phyloP scores from a whole-genome alignment of 2,888 invertebrate genomes.

The Hartigia nigra region DNA sequence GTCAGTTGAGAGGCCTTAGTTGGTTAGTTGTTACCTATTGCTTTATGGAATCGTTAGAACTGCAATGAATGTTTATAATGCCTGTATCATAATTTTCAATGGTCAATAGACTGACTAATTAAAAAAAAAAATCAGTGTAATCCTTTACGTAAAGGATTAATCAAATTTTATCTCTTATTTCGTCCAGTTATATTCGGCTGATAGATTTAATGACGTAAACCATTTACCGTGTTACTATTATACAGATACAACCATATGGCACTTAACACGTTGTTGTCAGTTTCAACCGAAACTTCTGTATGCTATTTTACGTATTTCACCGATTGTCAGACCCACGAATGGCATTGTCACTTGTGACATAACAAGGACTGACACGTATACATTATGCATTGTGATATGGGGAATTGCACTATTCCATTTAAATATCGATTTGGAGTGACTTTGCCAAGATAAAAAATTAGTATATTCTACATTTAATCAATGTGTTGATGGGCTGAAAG shows the following conservation, averaged over 20 bases:
- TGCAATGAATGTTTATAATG: neutral
- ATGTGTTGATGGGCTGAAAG: neutral
- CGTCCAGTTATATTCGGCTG: neutral
- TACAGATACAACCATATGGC: neutral
- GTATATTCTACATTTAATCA: neutral
- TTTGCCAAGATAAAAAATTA: neutral
- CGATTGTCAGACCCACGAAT: neutral
- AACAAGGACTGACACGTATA: neutral
- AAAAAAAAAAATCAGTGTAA: neutral
- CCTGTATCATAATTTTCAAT: neutral
- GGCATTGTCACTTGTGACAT: neutral
- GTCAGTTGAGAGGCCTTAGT: neutral
- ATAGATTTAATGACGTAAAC: neutral
- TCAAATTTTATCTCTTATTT: neutral
- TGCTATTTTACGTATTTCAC: neutral
- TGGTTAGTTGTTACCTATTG: neutral
- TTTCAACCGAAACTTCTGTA: neutral
- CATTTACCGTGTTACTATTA: neutral
- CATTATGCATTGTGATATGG: neutral
- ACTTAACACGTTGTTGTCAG: neutral
- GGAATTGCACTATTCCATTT: neutral
- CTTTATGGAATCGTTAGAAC: neutral
- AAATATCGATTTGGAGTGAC: neutral
- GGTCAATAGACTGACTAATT: too few species aligned
- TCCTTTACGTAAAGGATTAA: neutral